A percentile compares a stretch with the other conserved stretches of the same genome.
Evolutionary conservation across 2,113 vertebrate genomes (phyloP).

Genomic region (Garra rufa): DNA sequence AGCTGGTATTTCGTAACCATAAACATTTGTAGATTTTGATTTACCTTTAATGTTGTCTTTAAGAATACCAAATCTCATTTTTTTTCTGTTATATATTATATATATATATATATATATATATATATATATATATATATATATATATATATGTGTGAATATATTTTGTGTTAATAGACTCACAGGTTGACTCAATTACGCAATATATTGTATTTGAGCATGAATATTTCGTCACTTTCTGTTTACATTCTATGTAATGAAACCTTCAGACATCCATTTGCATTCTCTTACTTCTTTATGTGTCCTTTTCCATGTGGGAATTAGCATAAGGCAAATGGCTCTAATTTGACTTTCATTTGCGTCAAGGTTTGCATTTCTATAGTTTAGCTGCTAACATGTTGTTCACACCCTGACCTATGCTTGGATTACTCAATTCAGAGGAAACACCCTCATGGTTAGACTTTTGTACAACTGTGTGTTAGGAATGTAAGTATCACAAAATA

Average conservation of each 20-base stretch:
- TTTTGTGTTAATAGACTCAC: neutral
- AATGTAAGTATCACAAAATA: neutral
- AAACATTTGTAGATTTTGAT: neutral
- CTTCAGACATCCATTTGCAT: slow-evolving; percentile 51
- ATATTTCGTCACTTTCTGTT: slow-evolving; percentile 10
- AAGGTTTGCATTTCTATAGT: slow-evolving; percentile 56
- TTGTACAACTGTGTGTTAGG: neutral
- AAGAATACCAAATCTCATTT: neutral
- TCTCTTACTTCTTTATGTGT: slow-evolving; percentile 48
- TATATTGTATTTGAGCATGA: neutral
- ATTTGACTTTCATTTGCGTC: slow-evolving; percentile 45
- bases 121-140: neutral
- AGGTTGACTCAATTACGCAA: neutral
- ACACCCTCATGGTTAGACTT: slow-evolving; percentile 9
- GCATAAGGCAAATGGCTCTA: slow-evolving; percentile 49
- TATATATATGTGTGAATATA: neutral
- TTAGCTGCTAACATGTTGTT: slow-evolving; percentile 32
- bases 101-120: no score
- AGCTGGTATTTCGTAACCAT: neutral
- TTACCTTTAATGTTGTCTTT: neutral
- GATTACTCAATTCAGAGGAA: slow-evolving; percentile 25
- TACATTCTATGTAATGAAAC: slow-evolving; percentile 26
- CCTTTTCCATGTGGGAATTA: slow-evolving; percentile 37
- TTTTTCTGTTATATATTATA: neutral
- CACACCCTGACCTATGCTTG: slow-evolving; percentile 6